Percentiles rank a stretch among this genome's conserved stretches.
Conservation (phyloP, 1,140 invertebrate genomes). For the Polypedilum pembai region DNA sequence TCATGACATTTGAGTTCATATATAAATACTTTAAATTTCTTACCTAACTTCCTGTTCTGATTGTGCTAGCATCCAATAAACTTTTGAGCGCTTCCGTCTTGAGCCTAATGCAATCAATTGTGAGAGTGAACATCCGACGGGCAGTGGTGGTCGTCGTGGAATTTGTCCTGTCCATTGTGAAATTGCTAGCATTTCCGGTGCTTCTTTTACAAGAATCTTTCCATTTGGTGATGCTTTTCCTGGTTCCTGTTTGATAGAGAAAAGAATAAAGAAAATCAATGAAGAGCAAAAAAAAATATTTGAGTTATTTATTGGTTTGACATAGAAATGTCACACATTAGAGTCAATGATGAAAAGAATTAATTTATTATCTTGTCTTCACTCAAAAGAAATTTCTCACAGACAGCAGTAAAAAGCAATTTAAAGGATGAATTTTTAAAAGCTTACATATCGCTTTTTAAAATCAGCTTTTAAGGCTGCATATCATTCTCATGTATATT, state of each 20-base stretch:
- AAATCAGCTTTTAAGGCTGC: too few species aligned
- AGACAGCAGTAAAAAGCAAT: too few species aligned
- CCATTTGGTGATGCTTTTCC: slow-evolving; percentile 41
- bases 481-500: too few species aligned
- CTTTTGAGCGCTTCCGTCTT: slow-evolving; percentile 47
- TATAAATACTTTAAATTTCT: slow-evolving; percentile 36
- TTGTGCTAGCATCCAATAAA: slow-evolving; percentile 57
- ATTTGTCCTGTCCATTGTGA: slow-evolving; percentile 65
- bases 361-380: too few species aligned
- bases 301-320: too few species aligned
- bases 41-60: slow-evolving; percentile 59
- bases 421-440: too few species aligned
- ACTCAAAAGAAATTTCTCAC: too few species aligned
- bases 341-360: too few species aligned
- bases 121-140: slow-evolving; percentile 54
- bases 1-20: neutral
- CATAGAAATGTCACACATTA: too few species aligned
- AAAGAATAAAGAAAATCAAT: too few species aligned
- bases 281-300: neutral
- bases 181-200: slow-evolving; percentile 69
- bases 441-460: too few species aligned
- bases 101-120: slow-evolving; percentile 66
- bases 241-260: slow-evolving; percentile 38
- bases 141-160: slow-evolving; percentile 58
- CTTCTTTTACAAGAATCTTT: slow-evolving; percentile 57